Evolutionary conservation across 2,797 vertebrate genomes (phyloP), one percentile per base, ranked within the genome.

Genomic region (Cephalopachus bancanus): DNA sequence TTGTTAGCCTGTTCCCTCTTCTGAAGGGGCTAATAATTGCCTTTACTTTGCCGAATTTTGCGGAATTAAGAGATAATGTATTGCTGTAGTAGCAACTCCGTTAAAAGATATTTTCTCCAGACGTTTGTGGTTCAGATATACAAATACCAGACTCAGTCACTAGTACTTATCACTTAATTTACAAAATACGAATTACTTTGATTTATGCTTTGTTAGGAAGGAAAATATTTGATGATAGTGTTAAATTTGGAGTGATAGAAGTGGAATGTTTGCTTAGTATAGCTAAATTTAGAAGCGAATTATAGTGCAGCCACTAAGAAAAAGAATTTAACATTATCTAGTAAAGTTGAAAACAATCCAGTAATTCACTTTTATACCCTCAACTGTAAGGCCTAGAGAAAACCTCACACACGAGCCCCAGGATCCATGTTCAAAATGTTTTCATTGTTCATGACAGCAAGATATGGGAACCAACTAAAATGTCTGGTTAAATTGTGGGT

Each of bases 281-380:
- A 55, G 33, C 76, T 33, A 74, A 91, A 19, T 79, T 92, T 89
- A 75, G 71, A 88, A 91, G 83, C 62, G 59, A 84, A 51, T 95
- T 87, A 79, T 55, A 84, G 9, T 62, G 44, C 59, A 80, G 1
- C 17, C 5, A 1, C 80, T 84, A 76, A 80, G 55, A 51, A 71
- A 92, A 74, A 92, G 55, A 84, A 57, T 1, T 92, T 72, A 37
- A 49, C 30, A 19, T 81, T 37, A 49, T 12, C 19, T 74, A 53
- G 44, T 65, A 53, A 65, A 88, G 11, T 88, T 75, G 81, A 87
- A 24, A 86, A 51, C 37, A 16, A 71, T 10, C 22, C 37, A 30
- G 28, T 67, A 62, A 87, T 93, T 81, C 30, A 53, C 20, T 51
- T 75, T 91, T 72, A 12, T 74, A 30, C n/a, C 8, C 37, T 55